phyloP scores from a whole-genome alignment of 2,797 vertebrate genomes.

The Aulostomus chinensis region DNA sequence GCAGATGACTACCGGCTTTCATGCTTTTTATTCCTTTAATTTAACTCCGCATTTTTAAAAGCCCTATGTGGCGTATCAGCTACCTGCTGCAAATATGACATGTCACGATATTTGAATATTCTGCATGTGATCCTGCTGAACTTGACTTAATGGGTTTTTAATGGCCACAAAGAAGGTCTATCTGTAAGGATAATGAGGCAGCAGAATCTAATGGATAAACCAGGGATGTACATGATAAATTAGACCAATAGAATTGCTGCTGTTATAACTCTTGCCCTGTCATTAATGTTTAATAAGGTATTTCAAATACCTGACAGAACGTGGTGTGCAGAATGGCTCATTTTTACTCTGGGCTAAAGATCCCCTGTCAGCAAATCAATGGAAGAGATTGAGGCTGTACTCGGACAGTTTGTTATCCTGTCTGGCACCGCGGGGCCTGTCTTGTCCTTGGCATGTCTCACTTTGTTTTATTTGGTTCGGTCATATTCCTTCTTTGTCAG shows the following conservation, averaged over 20 bases:
- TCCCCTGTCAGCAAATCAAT: conserved; percentile 56
- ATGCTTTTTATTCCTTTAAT: conserved; percentile 23
- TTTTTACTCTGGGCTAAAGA: conserved; percentile 49
- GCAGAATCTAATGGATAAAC: conserved; percentile 26
- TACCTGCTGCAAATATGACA: not conserved
- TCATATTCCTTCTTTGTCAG: conserved; percentile 28
- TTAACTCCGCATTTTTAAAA: conserved; percentile 23
- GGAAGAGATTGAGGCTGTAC: conserved; percentile 28
- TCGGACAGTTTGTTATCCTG: conserved; percentile 37
- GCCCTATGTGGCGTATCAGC: not conserved
- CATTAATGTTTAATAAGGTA: conserved; percentile 57
- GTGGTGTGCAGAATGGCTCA: conserved; percentile 24
- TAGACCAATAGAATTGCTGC: conserved; percentile 32
- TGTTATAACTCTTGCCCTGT: conserved; percentile 35
- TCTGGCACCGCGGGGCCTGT: conserved; percentile 16
- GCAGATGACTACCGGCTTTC: conserved; percentile 16
- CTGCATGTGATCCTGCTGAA: not conserved
- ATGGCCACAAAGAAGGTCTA: conserved; percentile 15
- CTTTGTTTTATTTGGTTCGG: conserved; percentile 42
- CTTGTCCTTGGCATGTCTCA: conserved; percentile 41
- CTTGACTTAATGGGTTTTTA: conserved; percentile 24
- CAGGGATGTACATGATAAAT: conserved; percentile 38
- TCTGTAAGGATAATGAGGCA: conserved; percentile 19
- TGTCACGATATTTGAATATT: conserved; percentile 2
- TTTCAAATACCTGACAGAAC: conserved; percentile 47